A percentile compares a stretch with the other conserved stretches of the same genome.
phyloP scores from a whole-genome alignment of 2,113 vertebrate species.

The Eonycteris spelaea region DNA sequence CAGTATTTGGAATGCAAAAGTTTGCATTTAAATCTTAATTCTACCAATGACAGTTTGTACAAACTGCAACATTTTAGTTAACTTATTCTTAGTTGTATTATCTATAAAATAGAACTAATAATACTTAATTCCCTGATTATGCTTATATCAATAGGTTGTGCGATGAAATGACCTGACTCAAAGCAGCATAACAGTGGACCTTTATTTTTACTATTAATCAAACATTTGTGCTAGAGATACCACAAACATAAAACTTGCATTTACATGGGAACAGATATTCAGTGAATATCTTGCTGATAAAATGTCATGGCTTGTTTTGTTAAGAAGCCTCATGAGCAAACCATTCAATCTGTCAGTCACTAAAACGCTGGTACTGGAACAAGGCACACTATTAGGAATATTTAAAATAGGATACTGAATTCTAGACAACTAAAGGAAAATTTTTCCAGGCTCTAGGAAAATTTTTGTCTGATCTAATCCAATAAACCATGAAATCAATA shows the following conservation, averaged over 20 bases:
- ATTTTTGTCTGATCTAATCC: background rate
- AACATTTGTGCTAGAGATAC: background rate
- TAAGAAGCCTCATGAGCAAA: background rate
- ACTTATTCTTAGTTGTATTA: background rate
- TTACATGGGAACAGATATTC: background rate
- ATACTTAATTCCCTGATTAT: background rate
- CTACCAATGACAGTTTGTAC: background rate
- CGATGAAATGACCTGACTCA: background rate
- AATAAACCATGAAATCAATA: background rate
- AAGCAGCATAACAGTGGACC: background rate
- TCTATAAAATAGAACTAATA: background rate
- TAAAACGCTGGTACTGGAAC: background rate
- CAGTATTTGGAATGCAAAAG: background rate
- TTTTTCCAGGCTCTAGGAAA: background rate
- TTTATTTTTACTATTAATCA: background rate
- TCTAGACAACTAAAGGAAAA: background rate
- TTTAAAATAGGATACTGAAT: background rate
- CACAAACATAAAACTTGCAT: background rate
- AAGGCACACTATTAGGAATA: background rate
- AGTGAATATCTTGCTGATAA: background rate
- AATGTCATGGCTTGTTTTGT: background rate
- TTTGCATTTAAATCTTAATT: background rate
- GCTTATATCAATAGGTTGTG: background rate
- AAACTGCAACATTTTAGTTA: background rate
- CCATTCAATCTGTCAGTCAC: background rate